Conservation (phyloP, 1,140 invertebrate species). For the Charaxes varanes region DNA sequence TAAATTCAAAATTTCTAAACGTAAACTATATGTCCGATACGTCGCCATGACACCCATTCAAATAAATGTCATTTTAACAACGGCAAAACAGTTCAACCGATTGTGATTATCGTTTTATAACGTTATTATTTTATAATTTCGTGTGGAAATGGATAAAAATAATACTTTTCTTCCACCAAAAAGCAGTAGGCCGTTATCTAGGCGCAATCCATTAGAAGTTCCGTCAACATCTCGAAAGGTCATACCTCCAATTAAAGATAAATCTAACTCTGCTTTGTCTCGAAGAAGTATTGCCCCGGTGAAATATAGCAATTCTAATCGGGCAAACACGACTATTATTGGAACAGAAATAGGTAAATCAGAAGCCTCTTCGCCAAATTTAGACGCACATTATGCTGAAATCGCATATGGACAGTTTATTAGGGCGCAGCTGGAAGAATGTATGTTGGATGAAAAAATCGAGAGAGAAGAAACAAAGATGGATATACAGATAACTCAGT, state of each 20-base stretch:
- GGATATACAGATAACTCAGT: slow-evolving; percentile 51
- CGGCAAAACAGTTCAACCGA: no score
- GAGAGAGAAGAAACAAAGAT: slow-evolving; percentile 47
- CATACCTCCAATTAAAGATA: slow-evolving; percentile 21
- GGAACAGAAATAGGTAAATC: slow-evolving; percentile 24
- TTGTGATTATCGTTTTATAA: neutral
- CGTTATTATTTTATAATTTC: neutral
- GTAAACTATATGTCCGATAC: no score
- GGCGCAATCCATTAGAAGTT: neutral
- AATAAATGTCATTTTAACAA: slow-evolving; percentile 14
- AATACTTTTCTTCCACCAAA: slow-evolving; percentile 32
- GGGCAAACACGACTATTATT: slow-evolving; percentile 30
- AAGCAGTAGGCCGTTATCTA: slow-evolving; percentile 13
- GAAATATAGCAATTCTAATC: slow-evolving; percentile 21
- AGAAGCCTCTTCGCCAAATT: slow-evolving; percentile 31
- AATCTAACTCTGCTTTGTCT: neutral
- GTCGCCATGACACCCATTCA: slow-evolving; percentile 23
- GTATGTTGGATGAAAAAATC: slow-evolving; percentile 54
- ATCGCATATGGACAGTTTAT: slow-evolving; percentile 49
- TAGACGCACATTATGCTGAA: slow-evolving; percentile 33
- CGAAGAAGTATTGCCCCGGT: slow-evolving; percentile 7
- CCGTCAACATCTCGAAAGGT: slow-evolving; percentile 17
- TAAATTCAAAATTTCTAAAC: neutral
- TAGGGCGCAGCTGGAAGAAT: slow-evolving; percentile 47
- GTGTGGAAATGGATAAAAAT: slow-evolving; percentile 33